A percentile compares a stretch with the other conserved stretches of the same genome.
phyloP scores from a whole-genome alignment of 2,888 invertebrate species.

The Cosmia pyralina region DNA sequence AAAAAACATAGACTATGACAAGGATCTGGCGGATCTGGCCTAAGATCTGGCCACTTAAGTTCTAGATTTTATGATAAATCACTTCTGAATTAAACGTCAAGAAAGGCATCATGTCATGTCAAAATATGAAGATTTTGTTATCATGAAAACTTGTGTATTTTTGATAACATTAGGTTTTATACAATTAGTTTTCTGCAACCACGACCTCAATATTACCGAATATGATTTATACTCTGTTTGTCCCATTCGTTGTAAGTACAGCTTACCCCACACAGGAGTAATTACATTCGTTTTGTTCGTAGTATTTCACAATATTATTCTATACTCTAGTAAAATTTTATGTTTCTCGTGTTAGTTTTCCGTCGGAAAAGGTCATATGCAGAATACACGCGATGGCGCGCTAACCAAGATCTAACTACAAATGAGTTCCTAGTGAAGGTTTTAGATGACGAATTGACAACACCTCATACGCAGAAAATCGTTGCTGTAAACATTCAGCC shows the following conservation, averaged over 20 bases:
- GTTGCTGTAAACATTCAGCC: constrained; percentile 82
- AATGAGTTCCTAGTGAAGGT: constrained; percentile 86
- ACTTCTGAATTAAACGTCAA: constrained; percentile 56
- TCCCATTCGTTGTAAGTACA: constrained; percentile 78
- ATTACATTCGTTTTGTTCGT: not conserved
- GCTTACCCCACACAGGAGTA: constrained; percentile 4
- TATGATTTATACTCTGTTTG: constrained; percentile 74
- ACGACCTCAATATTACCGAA: constrained; percentile 72
- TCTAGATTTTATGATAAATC: constrained; percentile 48
- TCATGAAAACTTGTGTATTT: constrained; percentile 84
- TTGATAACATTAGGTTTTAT: constrained; percentile 82
- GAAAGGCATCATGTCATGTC: constrained; percentile 75
- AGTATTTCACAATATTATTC: constrained; percentile 2
- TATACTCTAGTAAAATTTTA: constrained; percentile 7
- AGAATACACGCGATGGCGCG: constrained; percentile 85
- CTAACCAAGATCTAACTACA: constrained; percentile 74
- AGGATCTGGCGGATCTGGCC: constrained; percentile 71
- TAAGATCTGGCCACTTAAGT: constrained; percentile 67
- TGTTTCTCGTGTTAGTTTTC: constrained; percentile 67
- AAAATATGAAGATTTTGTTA: constrained; percentile 81
- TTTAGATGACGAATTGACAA: constrained; percentile 82
- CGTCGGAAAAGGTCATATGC: constrained; percentile 79
- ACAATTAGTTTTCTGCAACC: constrained; percentile 73
- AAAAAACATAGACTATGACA: constrained; percentile 17
- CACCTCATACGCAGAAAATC: constrained; percentile 71